Conservation (phyloP, 2,113 vertebrate genomes). For the Alaudala cheleensis region DNA sequence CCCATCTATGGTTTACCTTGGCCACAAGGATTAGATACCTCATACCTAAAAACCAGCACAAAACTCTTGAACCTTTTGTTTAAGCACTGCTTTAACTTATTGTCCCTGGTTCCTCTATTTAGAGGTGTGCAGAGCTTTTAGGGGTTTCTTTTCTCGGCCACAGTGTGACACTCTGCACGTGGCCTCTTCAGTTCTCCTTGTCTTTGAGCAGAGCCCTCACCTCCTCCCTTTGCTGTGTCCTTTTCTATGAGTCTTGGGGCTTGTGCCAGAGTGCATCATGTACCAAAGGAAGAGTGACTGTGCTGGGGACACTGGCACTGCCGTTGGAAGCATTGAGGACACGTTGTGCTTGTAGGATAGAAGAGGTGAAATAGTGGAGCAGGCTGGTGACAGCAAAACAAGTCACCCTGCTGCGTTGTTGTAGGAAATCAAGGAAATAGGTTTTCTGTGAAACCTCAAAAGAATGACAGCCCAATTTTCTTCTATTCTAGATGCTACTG, state of each 20-base stretch:
- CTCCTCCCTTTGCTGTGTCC: background rate
- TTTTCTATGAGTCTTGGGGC: background rate
- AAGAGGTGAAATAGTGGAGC: background rate
- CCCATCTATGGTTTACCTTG: background rate
- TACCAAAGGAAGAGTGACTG: background rate
- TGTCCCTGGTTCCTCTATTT: background rate
- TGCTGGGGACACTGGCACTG: background rate
- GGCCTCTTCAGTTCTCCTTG: background rate
- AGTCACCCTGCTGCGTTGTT: background rate
- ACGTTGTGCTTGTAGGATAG: background rate
- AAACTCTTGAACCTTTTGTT: background rate
- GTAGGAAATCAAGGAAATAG: background rate
- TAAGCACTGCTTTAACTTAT: background rate
- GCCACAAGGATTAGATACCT: background rate
- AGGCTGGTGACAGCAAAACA: background rate
- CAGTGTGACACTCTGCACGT: background rate
- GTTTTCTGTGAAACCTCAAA: background rate
- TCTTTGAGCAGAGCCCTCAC: background rate
- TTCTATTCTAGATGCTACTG: background rate
- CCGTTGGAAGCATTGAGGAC: fast-evolving
- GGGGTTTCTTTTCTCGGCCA: fast-evolving
- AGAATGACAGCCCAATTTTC: background rate
- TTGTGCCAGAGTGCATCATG: background rate
- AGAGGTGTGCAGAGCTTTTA: background rate
- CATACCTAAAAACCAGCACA: background rate